phyloP scores from a whole-genome alignment of 2,113 vertebrate genomes.

The Anoplopoma fimbria region DNA sequence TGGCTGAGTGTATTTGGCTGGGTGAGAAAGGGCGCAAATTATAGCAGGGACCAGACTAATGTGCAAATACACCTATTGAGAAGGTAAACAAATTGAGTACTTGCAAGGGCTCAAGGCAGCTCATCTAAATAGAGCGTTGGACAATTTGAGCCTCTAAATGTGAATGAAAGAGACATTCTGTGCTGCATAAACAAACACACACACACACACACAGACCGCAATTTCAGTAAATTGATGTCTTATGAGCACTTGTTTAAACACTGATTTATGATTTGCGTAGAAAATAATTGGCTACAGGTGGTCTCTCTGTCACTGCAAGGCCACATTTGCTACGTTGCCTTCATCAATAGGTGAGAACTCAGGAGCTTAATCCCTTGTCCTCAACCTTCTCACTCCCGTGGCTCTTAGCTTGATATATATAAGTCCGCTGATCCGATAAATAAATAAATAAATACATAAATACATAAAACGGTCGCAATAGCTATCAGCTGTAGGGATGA shows the following conservation, averaged over 20 bases:
- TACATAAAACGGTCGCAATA: neutral
- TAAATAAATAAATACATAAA: neutral
- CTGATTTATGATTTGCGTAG: constrained; percentile 15
- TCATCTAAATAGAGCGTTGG: constrained; percentile 47
- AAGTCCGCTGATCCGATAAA: neutral
- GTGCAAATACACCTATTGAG: constrained; percentile 66
- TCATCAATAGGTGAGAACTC: constrained; percentile 31
- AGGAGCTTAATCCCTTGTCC: constrained; percentile 18
- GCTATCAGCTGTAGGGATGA: neutral
- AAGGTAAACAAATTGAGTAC: constrained; percentile 66
- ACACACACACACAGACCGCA: constrained; percentile 23
- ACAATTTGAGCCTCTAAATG: constrained; percentile 40
- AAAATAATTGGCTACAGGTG: constrained; percentile 30
- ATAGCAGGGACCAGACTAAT: constrained; percentile 50
- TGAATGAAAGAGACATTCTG: constrained; percentile 38
- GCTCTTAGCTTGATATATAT: neutral
- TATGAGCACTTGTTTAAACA: constrained; percentile 22
- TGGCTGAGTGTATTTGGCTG: constrained; percentile 26
- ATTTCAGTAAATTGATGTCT: constrained; percentile 38
- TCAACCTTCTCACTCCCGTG: neutral
- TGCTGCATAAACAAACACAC: constrained; percentile 14
- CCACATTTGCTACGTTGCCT: constrained; percentile 19
- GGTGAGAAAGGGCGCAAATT: constrained; percentile 38
- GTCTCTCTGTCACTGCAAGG: constrained; percentile 9
- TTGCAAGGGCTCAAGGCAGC: constrained; percentile 49